These are phyloP conservation scores for Centropus bengalensis DNA, from an alignment of 2,113 vertebrate species.

Conservation along the genomic window DNA sequence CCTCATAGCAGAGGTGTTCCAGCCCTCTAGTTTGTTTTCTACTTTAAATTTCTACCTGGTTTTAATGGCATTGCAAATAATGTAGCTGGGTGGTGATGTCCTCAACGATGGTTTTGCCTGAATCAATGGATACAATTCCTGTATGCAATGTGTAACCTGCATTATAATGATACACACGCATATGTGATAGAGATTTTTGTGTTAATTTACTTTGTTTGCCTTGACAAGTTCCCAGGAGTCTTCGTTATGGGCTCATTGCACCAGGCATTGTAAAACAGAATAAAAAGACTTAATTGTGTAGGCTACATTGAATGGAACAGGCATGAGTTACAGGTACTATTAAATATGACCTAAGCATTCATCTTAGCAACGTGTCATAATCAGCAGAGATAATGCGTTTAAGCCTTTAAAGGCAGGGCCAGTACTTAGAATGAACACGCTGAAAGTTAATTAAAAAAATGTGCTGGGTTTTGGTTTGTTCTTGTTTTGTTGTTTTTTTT, in stretches of 20 bases:
- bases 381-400: background rate
- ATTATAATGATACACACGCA: background rate
- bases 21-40: background rate
- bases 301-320: background rate
- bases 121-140: background rate
- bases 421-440: background rate
- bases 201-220: conserved; percentile 17
- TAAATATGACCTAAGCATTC: background rate
- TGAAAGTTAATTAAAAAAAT: background rate
- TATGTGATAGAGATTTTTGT: background rate
- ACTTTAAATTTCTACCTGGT: background rate
- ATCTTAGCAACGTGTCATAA: background rate
- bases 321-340: background rate
- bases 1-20: too few species aligned
- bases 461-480: background rate
- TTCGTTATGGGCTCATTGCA: background rate
- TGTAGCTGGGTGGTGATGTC: background rate
- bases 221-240: background rate
- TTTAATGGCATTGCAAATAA: background rate
- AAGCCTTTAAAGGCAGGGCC: background rate
- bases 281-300: background rate
- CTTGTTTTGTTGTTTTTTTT: background rate
- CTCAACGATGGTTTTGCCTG: background rate
- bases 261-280: background rate
- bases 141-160: background rate